phyloP scores from a whole-genome alignment of 2,888 invertebrate genomes.

The Rotaria sp. region DNA sequence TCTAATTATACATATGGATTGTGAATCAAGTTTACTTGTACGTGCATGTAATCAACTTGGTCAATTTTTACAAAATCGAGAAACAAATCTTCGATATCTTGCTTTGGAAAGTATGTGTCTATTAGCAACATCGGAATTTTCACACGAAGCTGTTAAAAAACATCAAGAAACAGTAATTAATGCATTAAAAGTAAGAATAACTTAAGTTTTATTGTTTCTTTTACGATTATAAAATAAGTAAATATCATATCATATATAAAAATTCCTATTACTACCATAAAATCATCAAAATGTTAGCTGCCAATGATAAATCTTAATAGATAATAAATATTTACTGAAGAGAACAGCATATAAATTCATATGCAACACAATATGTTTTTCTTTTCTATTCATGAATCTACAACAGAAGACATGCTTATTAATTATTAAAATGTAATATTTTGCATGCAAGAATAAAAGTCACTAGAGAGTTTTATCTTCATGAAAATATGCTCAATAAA shows the following conservation, averaged over 20 bases:
- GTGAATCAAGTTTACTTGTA: conserved; percentile 89
- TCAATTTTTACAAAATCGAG: conserved; percentile 82
- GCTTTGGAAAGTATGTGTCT: conserved; percentile 99
- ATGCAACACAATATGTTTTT: too few relatives aligned
- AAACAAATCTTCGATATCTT: conserved; percentile 82
- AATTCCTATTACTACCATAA: too few relatives aligned
- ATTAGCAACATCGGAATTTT: conserved; percentile 94
- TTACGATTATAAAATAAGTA: too few relatives aligned
- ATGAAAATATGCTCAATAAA: too few relatives aligned
- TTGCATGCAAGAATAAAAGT: not conserved
- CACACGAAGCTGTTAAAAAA: conserved; percentile 97
- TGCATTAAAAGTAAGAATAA: conserved; percentile 68
- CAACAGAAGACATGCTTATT: too few relatives aligned
- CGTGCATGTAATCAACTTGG: conserved; percentile 97
- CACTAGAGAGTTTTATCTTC: not conserved
- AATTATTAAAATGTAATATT: not conserved
- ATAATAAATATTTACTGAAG: too few relatives aligned
- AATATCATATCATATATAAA: too few relatives aligned
- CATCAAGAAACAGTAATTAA: conserved; percentile 98
- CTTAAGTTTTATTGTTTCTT: too few relatives aligned
- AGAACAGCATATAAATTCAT: too few relatives aligned
- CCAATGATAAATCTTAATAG: too few relatives aligned
- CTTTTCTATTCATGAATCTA: too few relatives aligned
- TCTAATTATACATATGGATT: conserved; percentile 96
- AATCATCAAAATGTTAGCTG: too few relatives aligned